phyloP scores from a whole-genome alignment of 1,140 invertebrate species.

The Lepidurus packardi region DNA sequence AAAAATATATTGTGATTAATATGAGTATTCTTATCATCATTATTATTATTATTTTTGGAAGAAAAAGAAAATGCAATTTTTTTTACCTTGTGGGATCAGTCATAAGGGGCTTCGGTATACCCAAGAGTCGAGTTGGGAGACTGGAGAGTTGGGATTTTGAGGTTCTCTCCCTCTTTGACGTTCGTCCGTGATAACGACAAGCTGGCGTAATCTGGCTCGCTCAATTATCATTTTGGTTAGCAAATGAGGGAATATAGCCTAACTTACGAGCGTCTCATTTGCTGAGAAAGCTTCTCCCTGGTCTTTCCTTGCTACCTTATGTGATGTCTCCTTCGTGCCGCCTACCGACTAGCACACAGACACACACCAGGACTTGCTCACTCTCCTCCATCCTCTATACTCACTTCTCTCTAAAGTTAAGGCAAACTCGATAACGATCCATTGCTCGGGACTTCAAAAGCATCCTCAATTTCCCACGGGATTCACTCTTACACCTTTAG shows the following conservation, averaged over 20 bases:
- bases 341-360: background rate
- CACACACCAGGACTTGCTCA: background rate
- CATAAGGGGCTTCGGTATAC: too few relatives aligned
- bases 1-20: too few relatives aligned
- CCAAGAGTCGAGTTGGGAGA: background rate
- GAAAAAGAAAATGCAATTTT: too few relatives aligned
- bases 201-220: constrained; percentile 17
- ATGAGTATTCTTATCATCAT: too few relatives aligned
- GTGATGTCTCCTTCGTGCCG: background rate
- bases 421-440: constrained; percentile 11
- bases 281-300: background rate
- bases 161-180: background rate
- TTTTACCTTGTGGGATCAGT: too few relatives aligned
- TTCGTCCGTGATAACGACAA: background rate
- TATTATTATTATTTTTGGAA: too few relatives aligned
- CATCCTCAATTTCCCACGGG: background rate
- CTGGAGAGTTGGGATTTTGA: background rate
- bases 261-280: constrained; percentile 19
- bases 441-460: constrained; percentile 13
- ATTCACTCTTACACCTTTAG: constrained; percentile 1
- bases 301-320: background rate
- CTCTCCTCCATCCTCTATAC: background rate
- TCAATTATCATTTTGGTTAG: constrained; percentile 22
- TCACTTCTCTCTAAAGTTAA: background rate
- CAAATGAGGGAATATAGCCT: constrained; percentile 21